Base-by-base conservation (phyloP, 2,888 invertebrate species). In the Notodromas monacha region DNA sequence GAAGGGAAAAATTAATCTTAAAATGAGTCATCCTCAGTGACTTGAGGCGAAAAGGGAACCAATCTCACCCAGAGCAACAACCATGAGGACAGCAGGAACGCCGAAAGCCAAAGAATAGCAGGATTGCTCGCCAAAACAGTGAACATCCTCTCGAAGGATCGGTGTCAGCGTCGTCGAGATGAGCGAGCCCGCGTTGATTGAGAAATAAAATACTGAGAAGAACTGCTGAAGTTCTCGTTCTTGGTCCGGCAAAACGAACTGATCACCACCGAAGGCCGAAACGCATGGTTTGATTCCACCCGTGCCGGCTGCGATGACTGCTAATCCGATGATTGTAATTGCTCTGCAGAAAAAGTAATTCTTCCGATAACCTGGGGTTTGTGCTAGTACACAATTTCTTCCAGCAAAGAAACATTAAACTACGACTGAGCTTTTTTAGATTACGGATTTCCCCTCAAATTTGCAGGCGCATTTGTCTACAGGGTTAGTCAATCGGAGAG, bases 241-340 rank as follows among this genome's bases (percentile, higher is more conserved):
- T 51, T 84, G 74, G 37, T 70, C 65, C 0, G 72, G 72, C 29
- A 73, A 40, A 29, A 61, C 55, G 48, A 84, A 81, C 50, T 84
- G 86, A 47, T 89, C 86, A 0, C 84, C 86, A 2, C 86, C 89
- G 47, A 89, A 86, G 0, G 86, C 76, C 0, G 77, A 61, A 0
- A 89, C 84, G 43, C 84, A 86, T 0, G 86, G 84, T 44, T 89
- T 89, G 40, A 89, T 89, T 2, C 84, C 84, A 2, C 86, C 86
- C 0, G 81, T 79, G 1, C 81, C 84, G 10, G 81, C 41, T 0
- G 79, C 79, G 40, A 89, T 74, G 38, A 70, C 48, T 10, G 61
- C 43, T 14, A 74, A 48, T 0, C 68, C 70, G 12, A 65, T 38
- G 35, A 67, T 47, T 2, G 65, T 63, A 35, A 67, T 46, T 33